Percentiles rank a stretch among this genome's conserved stretches.
Conservation (phyloP, 2,797 vertebrate genomes). For the Sebastes wilsoni region DNA sequence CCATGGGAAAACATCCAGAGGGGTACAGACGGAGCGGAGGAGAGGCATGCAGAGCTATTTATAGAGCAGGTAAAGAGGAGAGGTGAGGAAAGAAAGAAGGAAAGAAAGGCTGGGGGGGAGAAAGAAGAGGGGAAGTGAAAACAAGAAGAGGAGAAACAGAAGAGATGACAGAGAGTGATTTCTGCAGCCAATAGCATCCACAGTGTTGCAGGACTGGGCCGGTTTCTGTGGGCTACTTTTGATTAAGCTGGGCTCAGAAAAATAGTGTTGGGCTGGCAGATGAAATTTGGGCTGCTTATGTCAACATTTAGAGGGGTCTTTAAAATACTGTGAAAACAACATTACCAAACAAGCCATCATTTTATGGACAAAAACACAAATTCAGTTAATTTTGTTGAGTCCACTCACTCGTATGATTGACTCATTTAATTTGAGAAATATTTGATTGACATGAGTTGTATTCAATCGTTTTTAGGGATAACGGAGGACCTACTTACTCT, state of each 20-base stretch:
- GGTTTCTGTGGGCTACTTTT: not conserved
- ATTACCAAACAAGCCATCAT: not conserved
- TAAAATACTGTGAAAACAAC: not conserved
- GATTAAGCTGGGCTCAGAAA: not conserved
- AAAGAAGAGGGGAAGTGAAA: not conserved
- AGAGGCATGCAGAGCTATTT: conserved; percentile 70
- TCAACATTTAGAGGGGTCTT: not conserved
- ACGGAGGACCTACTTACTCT: not conserved
- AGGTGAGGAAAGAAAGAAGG: conserved; percentile 44
- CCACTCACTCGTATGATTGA: not conserved
- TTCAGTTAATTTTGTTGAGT: not conserved
- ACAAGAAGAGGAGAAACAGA: conserved; percentile 23
- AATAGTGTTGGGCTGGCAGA: not conserved
- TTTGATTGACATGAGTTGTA: not conserved
- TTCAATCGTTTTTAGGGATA: not conserved
- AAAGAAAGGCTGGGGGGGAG: not conserved
- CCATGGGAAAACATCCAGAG: conserved; percentile 60
- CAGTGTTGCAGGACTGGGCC: not conserved
- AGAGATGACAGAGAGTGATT: conserved; percentile 45
- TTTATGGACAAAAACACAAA: not conserved
- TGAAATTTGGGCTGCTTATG: not conserved
- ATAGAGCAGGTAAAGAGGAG: conserved; percentile 69
- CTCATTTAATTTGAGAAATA: not conserved
- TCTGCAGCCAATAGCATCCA: not conserved
- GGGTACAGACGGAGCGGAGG: conserved; percentile 52